Percentiles rank a stretch among this genome's conserved stretches.
phyloP scores from a whole-genome alignment of 1,140 invertebrate species.

The Scaptomyza montana region DNA sequence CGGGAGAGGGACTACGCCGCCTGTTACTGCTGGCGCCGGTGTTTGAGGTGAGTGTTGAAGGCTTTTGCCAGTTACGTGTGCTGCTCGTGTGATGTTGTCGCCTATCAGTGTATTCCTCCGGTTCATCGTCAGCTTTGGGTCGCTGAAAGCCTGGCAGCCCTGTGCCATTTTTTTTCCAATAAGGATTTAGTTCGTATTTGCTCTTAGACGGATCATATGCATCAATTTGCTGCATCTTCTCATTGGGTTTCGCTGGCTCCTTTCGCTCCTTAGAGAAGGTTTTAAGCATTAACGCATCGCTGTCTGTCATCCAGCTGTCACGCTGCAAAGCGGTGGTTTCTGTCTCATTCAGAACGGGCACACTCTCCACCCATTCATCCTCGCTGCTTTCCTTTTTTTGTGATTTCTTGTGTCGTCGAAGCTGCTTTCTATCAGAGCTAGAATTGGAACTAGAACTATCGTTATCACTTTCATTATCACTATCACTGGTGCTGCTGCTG shows the following conservation, averaged over 20 bases:
- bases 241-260: slow-evolving; percentile 81
- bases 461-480: slow-evolving; percentile 35
- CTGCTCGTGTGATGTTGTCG: neutral
- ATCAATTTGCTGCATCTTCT: slow-evolving; percentile 85
- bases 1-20: neutral
- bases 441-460: slow-evolving; percentile 22
- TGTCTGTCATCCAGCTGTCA: slow-evolving; percentile 86
- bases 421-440: neutral
- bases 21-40: neutral
- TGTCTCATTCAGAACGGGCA: slow-evolving; percentile 17
- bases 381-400: slow-evolving; percentile 48
- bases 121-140: slow-evolving; percentile 71
- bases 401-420: slow-evolving; percentile 7
- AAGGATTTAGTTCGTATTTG: slow-evolving; percentile 93
- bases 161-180: slow-evolving; percentile 94
- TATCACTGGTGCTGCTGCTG: slow-evolving; percentile 39
- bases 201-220: slow-evolving; percentile 89
- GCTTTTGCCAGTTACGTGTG: slow-evolving; percentile 39
- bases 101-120: neutral
- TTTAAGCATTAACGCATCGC: slow-evolving; percentile 84
- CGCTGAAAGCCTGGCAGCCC: slow-evolving; percentile 88
- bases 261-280: slow-evolving; percentile 84
- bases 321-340: slow-evolving; percentile 50
- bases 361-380: slow-evolving; percentile 66
- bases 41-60: neutral